Base-by-base conservation (phyloP, 1,140 invertebrate genomes). In the Rhagoletis zephyria region DNA sequence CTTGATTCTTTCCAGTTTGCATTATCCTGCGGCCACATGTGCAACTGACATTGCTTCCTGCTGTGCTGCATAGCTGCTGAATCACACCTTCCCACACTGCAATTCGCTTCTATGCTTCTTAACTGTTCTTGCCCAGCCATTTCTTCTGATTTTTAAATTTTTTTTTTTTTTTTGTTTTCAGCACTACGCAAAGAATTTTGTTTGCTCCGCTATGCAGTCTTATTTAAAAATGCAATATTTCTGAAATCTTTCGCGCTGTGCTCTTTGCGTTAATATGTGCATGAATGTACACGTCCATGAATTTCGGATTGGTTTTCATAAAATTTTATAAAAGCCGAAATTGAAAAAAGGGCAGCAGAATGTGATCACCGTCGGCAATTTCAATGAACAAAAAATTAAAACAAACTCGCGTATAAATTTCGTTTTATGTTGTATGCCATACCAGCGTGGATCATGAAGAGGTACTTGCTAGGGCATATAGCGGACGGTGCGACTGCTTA, bases 211-310 rank as follows among this genome's bases (percentile, higher is more conserved):
- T 74, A 3, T 45, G 48, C 7, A 16, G n/a, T 4, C 16, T 81
- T 51, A 81, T 81, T 81, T 81, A 56, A 81, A 81, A 81, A 81
- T 81, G 74, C 74, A 81, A 81, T 81, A 81, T 56, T 81, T 81
- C 74, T 56, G 74, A 81, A 56, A 81, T 81, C 48, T 81, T 81
- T 30, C 30, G 45, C 51, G 74, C 74, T 42, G 14, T 81, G 51
- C 19, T 6, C 19, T 81, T 81, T 19, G 45, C 40, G 56, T 81
- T 56, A 81, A 81, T 56, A 81, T 81, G 48, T 56, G 48, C 45
- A 30, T 30, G 30, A 0, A 30, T 30, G 30, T 30, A 30, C 30
- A 30, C 30, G 30, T 30, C 0, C 30, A 30, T 30, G 30, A 30
- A 81, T 51, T 81, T 51, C 74, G 14, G 9, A 81, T 30, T 30